A percentile compares a stretch with the other conserved stretches of the same genome.
Conservation (phyloP, 2,888 invertebrate genomes). For the Ligdia adustata region DNA sequence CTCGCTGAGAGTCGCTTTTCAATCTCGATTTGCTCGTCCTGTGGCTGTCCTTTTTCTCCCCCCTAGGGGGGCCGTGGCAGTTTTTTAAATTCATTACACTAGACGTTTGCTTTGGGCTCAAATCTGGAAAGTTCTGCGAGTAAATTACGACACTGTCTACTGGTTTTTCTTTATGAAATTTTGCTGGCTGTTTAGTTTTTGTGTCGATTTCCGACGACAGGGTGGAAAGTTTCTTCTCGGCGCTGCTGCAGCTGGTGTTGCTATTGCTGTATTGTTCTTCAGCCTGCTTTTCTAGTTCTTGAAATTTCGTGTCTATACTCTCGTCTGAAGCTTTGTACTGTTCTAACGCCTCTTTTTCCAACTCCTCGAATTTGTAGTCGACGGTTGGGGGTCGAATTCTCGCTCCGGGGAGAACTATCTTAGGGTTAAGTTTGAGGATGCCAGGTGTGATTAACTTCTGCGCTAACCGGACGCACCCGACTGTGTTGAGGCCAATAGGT, state of each 20-base stretch:
- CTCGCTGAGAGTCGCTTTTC: conserved; percentile 63
- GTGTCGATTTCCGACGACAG: conserved; percentile 51
- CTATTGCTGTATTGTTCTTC: conserved; percentile 86
- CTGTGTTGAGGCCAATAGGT: conserved; percentile 56
- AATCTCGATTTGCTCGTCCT: conserved; percentile 59
- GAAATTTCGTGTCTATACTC: conserved; percentile 83
- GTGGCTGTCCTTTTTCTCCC: conserved; percentile 78
- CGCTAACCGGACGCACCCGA: conserved; percentile 62
- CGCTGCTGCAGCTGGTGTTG: conserved; percentile 77
- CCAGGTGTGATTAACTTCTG: conserved; percentile 70
- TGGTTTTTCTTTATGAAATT: conserved; percentile 73
- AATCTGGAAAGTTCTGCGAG: conserved; percentile 77
- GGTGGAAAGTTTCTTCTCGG: conserved; percentile 57
- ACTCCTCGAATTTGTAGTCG: conserved; percentile 78
- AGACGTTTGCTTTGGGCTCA: conserved; percentile 64
- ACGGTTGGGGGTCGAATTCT: conserved; percentile 62
- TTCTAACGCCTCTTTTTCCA: conserved; percentile 85
- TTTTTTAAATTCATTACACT: conserved; percentile 80
- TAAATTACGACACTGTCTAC: conserved; percentile 75
- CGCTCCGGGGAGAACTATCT: conserved; percentile 62
- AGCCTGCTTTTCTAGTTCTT: conserved; percentile 86
- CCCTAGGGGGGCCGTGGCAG: conserved; percentile 81
- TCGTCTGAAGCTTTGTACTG: conserved; percentile 84
- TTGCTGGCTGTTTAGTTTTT: conserved; percentile 60
- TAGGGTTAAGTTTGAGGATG: conserved; percentile 70